Conservation (phyloP, 2,888 invertebrate genomes). For the Bruchidius siliquastri region DNA sequence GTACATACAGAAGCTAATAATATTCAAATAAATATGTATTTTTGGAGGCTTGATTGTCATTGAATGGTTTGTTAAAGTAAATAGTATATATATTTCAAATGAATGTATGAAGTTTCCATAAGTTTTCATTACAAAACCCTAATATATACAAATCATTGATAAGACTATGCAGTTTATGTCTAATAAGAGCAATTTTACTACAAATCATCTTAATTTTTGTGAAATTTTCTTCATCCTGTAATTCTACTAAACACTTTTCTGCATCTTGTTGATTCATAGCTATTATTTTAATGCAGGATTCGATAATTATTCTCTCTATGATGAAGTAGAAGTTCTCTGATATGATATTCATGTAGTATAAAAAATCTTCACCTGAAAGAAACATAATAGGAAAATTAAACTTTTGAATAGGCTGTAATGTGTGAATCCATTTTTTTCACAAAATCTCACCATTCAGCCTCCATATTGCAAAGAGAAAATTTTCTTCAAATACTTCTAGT, state of each 20-base stretch:
- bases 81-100: background rate
- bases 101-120: background rate
- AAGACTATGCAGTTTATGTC: background rate
- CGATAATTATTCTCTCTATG: background rate
- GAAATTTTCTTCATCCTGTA: background rate
- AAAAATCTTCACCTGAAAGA: background rate
- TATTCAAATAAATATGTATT: background rate
- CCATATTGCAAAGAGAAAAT: background rate
- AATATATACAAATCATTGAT: background rate
- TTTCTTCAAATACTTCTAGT: background rate
- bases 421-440: too few relatives aligned
- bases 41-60: too few relatives aligned
- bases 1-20: background rate
- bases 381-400: background rate
- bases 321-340: background rate
- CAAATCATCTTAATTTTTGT: background rate
- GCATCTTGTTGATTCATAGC: background rate
- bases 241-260: background rate
- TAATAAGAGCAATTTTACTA: background rate
- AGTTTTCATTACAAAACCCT: constrained; percentile 1
- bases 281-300: background rate
- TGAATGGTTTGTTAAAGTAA: background rate
- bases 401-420: background rate
- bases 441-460: background rate
- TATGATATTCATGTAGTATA: background rate